Evolutionary conservation across 2,888 invertebrate species (phyloP).

Genomic region (Pecten maximus): DNA sequence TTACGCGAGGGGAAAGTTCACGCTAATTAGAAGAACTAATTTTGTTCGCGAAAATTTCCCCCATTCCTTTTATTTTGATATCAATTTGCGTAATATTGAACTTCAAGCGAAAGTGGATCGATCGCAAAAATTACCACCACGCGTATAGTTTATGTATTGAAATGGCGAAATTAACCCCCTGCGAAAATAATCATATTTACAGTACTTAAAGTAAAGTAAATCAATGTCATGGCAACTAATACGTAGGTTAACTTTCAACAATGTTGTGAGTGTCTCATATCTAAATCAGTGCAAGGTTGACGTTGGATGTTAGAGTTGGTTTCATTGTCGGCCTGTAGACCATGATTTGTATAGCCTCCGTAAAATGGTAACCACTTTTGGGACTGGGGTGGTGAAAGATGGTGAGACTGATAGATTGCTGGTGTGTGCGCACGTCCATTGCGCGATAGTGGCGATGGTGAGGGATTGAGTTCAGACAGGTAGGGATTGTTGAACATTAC

Average conservation of each 20-base stretch:
- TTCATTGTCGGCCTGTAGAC: not conserved
- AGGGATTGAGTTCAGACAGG: not conserved
- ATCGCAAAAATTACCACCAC: no score
- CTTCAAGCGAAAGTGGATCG: no score
- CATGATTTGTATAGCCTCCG: not conserved
- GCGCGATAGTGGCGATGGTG: not conserved
- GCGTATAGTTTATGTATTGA: no score
- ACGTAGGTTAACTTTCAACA: not conserved
- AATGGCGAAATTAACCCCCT: no score
- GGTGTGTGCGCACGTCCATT: not conserved
- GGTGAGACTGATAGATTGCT: not conserved
- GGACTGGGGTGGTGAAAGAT: not conserved
- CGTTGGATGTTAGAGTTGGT: not conserved
- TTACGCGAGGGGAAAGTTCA: no score
- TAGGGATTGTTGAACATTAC: not conserved
- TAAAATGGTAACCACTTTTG: not conserved
- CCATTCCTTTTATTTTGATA: no score
- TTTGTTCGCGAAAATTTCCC: no score
- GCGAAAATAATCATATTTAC: no score
- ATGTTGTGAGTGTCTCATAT: not conserved
- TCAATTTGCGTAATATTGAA: no score
- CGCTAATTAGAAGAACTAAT: no score
- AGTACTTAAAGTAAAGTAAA: no score
- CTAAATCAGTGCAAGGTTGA: not conserved
- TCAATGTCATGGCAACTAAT: not conserved